Evolutionary conservation across 2,888 invertebrate species (phyloP), one percentile per base, ranked within the genome.

Genomic region (Drosophila ustulata): DNA sequence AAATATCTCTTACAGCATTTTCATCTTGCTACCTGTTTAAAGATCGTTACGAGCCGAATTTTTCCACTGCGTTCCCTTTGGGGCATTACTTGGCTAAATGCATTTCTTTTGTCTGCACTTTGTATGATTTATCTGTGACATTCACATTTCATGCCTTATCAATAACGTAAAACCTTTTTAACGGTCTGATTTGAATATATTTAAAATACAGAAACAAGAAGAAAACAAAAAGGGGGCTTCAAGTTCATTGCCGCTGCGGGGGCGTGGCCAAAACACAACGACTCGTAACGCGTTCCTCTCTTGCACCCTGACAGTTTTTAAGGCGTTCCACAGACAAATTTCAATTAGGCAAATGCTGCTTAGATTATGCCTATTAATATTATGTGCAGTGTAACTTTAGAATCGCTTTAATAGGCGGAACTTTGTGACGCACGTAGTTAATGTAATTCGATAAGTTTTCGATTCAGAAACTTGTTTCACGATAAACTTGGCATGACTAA

Each of bases 91-190:
- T 57, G 61, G 18, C 23, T 59, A 64, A 51, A 59, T 62, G 65
- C 62, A 34, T 66, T 71, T 79, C 66, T 70, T 50, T 71, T 51
- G 50, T 67, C 41, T 43, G 61, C 47, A 13, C 43, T 25, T 45
- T 46, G 49, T 64, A 83, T 86, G 82, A 83, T 87, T 84, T 85
- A 83, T 79, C 82, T 77, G 61, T 68, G 82, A 85, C 80, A 79
- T 55, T 51, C 76, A 32, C 70, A 69, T 87, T 83, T 83, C 88
- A 83, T 76, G 82, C 50, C 72, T 71, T 81, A 87, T 87, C 80
- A 71, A 66, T 66, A 52, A 43, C 39, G 57, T 30, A 41, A 61
- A 71, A 62, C 55, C 63, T 69, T 78, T 66, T 75, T 62, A 51
- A 58, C 49, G 56, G 51, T 25, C 26, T 26, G 52, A 79, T 82